phyloP scores from a whole-genome alignment of 2,888 invertebrate species.

The Caenorhabditis sp. region DNA sequence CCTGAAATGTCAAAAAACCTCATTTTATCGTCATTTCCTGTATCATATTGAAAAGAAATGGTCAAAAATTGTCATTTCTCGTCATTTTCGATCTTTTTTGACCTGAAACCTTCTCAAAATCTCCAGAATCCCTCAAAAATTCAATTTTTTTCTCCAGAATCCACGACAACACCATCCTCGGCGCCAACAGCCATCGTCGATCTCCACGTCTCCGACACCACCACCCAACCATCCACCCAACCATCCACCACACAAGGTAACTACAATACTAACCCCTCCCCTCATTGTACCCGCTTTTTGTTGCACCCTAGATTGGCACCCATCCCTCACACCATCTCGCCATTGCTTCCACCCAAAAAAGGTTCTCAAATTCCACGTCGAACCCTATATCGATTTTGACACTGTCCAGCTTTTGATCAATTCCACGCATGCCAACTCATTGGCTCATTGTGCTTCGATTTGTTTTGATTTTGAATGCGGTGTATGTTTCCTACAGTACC shows the following conservation, averaged over 20 bases:
- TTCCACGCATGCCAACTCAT: conserved; percentile 36
- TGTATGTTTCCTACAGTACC: conserved; percentile 42
- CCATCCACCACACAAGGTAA: neutral
- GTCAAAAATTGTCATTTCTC: too few relatives aligned
- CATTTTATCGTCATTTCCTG: too few relatives aligned
- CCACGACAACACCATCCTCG: conserved; percentile 22
- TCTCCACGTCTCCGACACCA: conserved; percentile 39
- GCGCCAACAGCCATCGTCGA: conserved; percentile 44
- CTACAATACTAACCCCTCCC: neutral
- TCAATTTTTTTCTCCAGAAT: conserved; percentile 26
- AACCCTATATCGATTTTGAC: conserved; percentile 51
- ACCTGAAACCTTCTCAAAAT: too few relatives aligned
- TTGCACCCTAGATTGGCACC: neutral
- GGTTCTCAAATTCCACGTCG: conserved; percentile 41
- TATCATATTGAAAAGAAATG: too few relatives aligned
- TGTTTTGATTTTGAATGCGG: conserved; percentile 56
- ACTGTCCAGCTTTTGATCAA: conserved; percentile 58
- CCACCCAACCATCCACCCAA: conserved; percentile 1
- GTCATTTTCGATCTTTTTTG: too few relatives aligned
- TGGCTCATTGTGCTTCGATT: conserved; percentile 53
- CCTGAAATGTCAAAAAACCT: too few relatives aligned
- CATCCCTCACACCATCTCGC: neutral
- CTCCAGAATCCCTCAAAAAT: conserved; percentile 14
- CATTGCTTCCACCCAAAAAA: neutral
- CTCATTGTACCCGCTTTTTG: neutral